Evolutionary conservation across 2,888 invertebrate genomes (phyloP), one percentile per base, ranked within the genome.

Genomic region (Heteropelma amictum): DNA sequence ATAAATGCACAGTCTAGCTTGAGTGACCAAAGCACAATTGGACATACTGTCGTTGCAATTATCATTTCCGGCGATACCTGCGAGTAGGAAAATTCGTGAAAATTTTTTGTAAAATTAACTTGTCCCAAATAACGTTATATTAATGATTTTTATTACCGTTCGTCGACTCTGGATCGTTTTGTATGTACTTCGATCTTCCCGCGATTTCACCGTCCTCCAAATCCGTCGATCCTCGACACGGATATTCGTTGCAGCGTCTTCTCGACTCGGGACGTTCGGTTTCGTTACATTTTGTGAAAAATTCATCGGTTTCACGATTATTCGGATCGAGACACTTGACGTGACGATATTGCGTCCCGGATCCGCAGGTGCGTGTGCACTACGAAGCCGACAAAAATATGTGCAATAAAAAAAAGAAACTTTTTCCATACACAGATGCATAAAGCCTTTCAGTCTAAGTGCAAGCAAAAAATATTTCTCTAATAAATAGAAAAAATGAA

Each of bases 1-100:
- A 87, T 96, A 96, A 85, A 93, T 93, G 88, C 97, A 97, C 3
- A 97, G 92, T 40, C 96, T 92, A 6, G 97, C 96, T 87, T 96
- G 96, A 3, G 94, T 94, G 4, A 96, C 97, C 83, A 96, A 90
- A 72, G 92, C 92, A 87, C 97, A 97, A 88, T 95, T 95, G 70
- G 91, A 90, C 85, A 95, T 92, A 85, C 92, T 93, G 87, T 96
- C 96, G 42, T 90, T 90, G 87, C 95, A 95, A 65, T 89, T 91
- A n/a, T 79, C 71, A 56, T 78, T 77, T 26, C 79, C 80, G 3
- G 81, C 79, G 26, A 84, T 68, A 86, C 89, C 92, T 91, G 82
- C 42, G 89, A 89, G 76, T 23, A 23, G 53, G 12, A 30, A 23
- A 47, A 35, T 21, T 33, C 8, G 14, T 7, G 33, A 0, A 23